Conservation (phyloP, 2,888 invertebrate genomes). For the Pristionchus arcanus region DNA sequence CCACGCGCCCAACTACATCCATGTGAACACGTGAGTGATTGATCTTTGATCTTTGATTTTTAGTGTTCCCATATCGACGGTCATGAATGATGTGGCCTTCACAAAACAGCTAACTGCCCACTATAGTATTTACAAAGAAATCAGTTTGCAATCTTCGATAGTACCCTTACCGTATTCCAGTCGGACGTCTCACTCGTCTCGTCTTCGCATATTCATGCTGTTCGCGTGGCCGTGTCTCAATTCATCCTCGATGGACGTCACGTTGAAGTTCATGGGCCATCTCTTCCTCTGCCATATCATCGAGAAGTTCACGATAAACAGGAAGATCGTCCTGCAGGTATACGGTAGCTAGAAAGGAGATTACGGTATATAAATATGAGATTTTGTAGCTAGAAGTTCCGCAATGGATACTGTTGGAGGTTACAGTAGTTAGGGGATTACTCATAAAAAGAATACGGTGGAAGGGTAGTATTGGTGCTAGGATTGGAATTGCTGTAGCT, state of each 20-base stretch:
- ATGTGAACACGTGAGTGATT: conserved; percentile 92
- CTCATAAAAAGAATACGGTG: too few relatives aligned
- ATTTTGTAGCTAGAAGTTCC: too few relatives aligned
- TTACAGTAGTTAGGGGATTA: too few relatives aligned
- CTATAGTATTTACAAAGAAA: too few relatives aligned
- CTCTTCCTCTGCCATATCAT: conserved; percentile 95
- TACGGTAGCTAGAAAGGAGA: not conserved
- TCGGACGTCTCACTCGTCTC: conserved; percentile 84
- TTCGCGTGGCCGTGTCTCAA: conserved; percentile 97
- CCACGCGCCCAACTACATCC: conserved; percentile 95
- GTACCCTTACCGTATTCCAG: conserved; percentile 15
- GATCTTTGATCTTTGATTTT: conserved; percentile 3
- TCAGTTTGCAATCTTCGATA: not conserved
- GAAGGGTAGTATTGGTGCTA: too few relatives aligned
- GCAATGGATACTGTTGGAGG: too few relatives aligned
- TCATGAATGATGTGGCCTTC: too few relatives aligned
- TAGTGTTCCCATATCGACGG: not conserved
- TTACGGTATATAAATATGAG: too few relatives aligned
- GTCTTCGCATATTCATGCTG: conserved; percentile 94
- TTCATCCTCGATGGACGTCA: conserved; percentile 80
- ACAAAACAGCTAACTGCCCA: too few relatives aligned
- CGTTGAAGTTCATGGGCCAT: conserved; percentile 90
- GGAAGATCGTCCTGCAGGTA: conserved; percentile 94
- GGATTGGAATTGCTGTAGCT: too few relatives aligned
- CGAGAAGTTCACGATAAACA: conserved; percentile 96